Conservation (phyloP, 2,113 vertebrate genomes). For the Dromiciops gliroides region DNA sequence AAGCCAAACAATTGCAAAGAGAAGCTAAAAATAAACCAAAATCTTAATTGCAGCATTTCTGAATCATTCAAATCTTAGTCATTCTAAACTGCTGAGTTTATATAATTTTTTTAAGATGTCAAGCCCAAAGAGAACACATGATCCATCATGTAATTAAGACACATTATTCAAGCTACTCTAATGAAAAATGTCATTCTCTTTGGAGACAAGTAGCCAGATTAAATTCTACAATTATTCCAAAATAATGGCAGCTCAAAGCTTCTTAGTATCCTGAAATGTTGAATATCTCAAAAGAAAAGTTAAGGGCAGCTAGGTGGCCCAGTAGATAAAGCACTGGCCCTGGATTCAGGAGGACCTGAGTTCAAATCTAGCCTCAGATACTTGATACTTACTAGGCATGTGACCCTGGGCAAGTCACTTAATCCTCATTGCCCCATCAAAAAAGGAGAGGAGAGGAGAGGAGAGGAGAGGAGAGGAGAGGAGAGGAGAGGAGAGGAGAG, state of each 20-base stretch:
- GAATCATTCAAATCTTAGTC: neutral
- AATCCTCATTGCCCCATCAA: too few relatives aligned
- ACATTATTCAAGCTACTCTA: neutral
- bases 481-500: too few relatives aligned
- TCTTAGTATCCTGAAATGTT: neutral
- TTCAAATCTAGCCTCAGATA: too few relatives aligned
- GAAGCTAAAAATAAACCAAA: neutral
- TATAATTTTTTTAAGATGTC: neutral
- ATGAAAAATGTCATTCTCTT: neutral
- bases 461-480: too few relatives aligned
- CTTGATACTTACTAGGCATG: too few relatives aligned
- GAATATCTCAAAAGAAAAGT: neutral
- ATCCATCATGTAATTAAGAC: neutral
- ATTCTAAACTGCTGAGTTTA: neutral
- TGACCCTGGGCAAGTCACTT: too few relatives aligned
- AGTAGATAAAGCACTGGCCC: too few relatives aligned
- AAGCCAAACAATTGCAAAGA: neutral
- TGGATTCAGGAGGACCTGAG: too few relatives aligned
- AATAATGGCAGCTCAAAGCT: neutral
- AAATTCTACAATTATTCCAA: neutral
- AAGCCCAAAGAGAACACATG: neutral
- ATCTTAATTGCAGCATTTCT: neutral
- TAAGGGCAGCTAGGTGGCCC: too few relatives aligned
- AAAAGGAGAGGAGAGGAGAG: too few relatives aligned
- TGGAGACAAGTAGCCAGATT: neutral